Percentiles rank a stretch among this genome's conserved stretches.
These are phyloP conservation scores for Venusia cambrica DNA, from an alignment of 2,888 invertebrate genomes.

Conservation along the genomic window DNA sequence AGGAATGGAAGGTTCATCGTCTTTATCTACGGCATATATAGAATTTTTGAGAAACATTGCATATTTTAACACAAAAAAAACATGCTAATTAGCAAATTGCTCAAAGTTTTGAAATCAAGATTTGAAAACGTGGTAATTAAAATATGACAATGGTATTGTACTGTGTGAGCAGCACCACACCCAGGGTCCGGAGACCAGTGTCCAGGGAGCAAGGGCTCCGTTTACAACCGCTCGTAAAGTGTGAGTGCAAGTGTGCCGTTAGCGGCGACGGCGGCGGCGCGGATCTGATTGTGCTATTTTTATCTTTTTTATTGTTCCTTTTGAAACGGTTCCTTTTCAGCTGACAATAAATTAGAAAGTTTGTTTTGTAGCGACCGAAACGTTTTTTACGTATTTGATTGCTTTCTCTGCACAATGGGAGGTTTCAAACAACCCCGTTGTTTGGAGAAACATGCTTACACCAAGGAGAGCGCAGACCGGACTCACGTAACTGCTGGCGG, in stretches of 20 bases:
- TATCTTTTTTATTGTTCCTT: conserved; percentile 47
- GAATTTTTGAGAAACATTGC: conserved; percentile 9
- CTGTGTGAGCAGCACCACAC: conserved; percentile 22
- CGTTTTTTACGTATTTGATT: conserved; percentile 41
- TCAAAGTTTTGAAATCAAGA: conserved; percentile 21
- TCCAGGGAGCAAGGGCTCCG: too few species aligned
- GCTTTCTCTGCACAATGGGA: conserved; percentile 56
- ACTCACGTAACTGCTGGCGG: too few species aligned
- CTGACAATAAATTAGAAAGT: conserved; percentile 69
- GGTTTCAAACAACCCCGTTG: conserved; percentile 35
- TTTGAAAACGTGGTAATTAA: conserved; percentile 25
- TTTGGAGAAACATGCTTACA: conserved; percentile 26
- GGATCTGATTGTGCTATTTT: conserved; percentile 47
- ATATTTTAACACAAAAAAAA: conserved; percentile 17
- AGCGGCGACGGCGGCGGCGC: conserved; percentile 14
- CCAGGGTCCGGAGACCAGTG: too few species aligned
- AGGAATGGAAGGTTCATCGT: not conserved
- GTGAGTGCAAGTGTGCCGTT: conserved; percentile 5
- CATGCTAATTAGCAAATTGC: conserved; percentile 28
- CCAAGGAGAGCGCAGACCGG: conserved; percentile 11
- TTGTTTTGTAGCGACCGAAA: conserved; percentile 37
- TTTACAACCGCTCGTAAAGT: too few species aligned
- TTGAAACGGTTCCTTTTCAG: conserved; percentile 42
- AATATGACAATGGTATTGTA: conserved; percentile 31
- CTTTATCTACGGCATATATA: conserved; percentile 4